Evolutionary conservation across 2,888 invertebrate species (phyloP).

Genomic region (Leptopterna dolabrata): DNA sequence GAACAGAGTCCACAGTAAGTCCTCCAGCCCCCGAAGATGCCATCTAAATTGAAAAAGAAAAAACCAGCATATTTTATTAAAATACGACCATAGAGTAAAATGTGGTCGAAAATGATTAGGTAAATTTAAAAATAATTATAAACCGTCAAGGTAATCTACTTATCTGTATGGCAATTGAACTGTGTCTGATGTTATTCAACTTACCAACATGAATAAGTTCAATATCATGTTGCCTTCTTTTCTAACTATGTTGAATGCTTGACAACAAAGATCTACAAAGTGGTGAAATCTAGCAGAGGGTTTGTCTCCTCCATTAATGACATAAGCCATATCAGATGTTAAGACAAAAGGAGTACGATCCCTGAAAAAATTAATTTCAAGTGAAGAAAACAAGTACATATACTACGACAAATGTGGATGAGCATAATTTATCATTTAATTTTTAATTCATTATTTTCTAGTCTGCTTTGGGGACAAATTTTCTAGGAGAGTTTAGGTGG

Average conservation of each 20-base stretch:
- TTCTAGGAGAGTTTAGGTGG: no score
- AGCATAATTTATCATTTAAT: no score
- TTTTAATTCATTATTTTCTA: no score
- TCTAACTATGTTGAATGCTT: slow-evolving; percentile 95
- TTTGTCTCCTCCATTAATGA: slow-evolving; percentile 97
- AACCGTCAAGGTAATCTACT: no score
- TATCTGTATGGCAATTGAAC: no score
- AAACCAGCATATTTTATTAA: neutral
- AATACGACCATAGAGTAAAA: neutral
- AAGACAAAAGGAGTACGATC: slow-evolving; percentile 98
- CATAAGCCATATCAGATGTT: slow-evolving; percentile 99
- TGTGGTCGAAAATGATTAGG: no score
- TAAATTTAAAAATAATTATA: no score
- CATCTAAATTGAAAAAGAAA: slow-evolving; percentile 76
- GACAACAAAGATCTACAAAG: slow-evolving; percentile 98
- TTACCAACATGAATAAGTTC: slow-evolving; percentile 89
- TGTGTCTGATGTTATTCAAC: slow-evolving; percentile 63
- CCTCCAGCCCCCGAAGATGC: slow-evolving; percentile 91
- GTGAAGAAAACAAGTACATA: neutral
- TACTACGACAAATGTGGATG: no score
- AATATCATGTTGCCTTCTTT: slow-evolving; percentile 90
- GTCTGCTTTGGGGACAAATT: no score
- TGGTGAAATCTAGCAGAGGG: slow-evolving; percentile 94
- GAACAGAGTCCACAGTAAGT: slow-evolving; percentile 90
- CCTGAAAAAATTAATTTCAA: slow-evolving; percentile 69